Percentiles rank a stretch among this genome's conserved stretches.
These are phyloP conservation scores for Takifugu ocellatus DNA, from an alignment of 2,797 vertebrate species.

Conservation along the genomic window DNA sequence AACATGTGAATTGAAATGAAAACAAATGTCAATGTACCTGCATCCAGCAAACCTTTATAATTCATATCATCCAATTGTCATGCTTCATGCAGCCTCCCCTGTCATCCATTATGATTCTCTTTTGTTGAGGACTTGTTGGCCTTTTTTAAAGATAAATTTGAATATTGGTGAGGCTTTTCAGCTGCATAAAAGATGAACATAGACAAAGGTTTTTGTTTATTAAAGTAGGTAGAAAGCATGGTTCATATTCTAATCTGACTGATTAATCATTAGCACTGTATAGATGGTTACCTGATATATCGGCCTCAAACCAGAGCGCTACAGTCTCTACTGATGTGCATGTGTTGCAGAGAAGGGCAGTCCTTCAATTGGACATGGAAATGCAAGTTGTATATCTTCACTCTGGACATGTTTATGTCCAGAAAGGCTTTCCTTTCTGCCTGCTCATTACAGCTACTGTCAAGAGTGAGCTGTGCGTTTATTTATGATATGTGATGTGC, in stretches of 20 bases:
- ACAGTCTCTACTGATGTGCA: conserved; percentile 2
- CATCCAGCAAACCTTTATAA: conserved; percentile 4
- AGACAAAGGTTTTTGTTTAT: neutral
- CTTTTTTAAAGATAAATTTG: conserved; percentile 3
- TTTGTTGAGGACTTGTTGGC: neutral
- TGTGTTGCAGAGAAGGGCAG: conserved; percentile 33
- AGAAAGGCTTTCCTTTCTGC: conserved; percentile 57
- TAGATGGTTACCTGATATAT: too few relatives aligned
- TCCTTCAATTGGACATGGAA: conserved; percentile 53
- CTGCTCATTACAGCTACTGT: conserved; percentile 59
- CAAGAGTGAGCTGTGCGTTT: conserved; percentile 19
- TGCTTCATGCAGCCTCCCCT: conserved; percentile 1
- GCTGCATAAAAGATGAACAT: neutral
- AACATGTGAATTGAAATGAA: neutral
- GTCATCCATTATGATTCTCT: neutral
- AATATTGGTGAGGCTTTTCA: neutral
- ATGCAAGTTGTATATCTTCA: conserved; percentile 63
- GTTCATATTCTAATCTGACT: too few relatives aligned
- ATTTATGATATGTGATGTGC: conserved; percentile 2
- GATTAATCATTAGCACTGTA: too few relatives aligned
- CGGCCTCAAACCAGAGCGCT: too few relatives aligned
- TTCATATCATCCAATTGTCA: neutral
- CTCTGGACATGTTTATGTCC: conserved; percentile 65
- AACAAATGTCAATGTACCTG: neutral
- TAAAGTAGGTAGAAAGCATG: conserved; percentile 16